phyloP scores from a whole-genome alignment of 2,797 vertebrate genomes.

The Otolemur crassicaudatus region DNA sequence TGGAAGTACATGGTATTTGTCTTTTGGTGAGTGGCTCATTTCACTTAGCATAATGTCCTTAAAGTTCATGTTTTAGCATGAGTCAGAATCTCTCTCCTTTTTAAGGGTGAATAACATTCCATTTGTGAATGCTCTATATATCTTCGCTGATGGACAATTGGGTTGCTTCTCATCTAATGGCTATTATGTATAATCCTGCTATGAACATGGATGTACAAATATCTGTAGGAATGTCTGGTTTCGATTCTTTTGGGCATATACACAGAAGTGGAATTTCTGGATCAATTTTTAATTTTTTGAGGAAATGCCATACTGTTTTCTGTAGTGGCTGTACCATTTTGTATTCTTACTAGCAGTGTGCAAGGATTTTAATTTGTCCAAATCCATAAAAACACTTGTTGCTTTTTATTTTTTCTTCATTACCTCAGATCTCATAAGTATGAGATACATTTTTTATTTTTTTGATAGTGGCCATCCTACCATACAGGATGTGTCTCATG shows the following conservation, averaged over 20 bases:
- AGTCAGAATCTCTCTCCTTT: neutral
- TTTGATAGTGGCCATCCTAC: neutral
- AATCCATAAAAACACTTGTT: neutral
- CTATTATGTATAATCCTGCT: neutral
- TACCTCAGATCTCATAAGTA: too few species aligned
- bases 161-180: neutral
- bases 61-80: neutral
- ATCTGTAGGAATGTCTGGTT: neutral
- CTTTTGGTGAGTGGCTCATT: conserved; percentile 1
- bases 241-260: neutral
- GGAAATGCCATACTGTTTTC: neutral
- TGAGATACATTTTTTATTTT: neutral
- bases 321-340: neutral
- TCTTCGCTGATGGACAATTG: neutral
- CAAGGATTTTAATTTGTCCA: neutral
- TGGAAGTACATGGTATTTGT: neutral
- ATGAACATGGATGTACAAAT: neutral
- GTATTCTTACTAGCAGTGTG: neutral
- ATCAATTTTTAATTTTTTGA: neutral
- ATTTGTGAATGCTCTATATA: neutral
- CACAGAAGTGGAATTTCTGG: neutral
- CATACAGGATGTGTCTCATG: neutral
- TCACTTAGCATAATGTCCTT: neutral
- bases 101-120: neutral
- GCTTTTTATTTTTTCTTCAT: neutral